phyloP scores from a whole-genome alignment of 92 coral and sea anemone genomes.

The Metridium senile region DNA sequence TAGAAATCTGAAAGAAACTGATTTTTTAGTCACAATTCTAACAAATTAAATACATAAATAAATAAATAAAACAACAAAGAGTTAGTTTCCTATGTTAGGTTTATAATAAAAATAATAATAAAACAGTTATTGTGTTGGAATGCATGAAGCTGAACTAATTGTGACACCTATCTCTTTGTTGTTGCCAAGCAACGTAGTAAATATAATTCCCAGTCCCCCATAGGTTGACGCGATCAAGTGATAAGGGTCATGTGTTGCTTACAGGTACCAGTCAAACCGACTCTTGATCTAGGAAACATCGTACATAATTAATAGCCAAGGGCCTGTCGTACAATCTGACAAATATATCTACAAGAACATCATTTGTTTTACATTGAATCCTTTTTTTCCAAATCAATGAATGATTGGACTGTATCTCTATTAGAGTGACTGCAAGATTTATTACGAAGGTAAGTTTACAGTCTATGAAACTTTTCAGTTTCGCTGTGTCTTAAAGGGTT shows the following conservation, averaged over 20 bases:
- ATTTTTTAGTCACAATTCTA: too few species aligned
- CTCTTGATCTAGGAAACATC: constrained; percentile 1
- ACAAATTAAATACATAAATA: too few species aligned
- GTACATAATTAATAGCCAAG: not conserved
- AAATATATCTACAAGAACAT: not conserved
- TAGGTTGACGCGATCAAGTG: not conserved
- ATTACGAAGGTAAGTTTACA: not conserved
- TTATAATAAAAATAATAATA: too few species aligned
- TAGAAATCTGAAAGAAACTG: too few species aligned
- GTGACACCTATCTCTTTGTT: too few species aligned
- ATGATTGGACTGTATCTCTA: not conserved
- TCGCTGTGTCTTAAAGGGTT: not conserved
- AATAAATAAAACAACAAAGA: too few species aligned
- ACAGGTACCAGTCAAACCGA: not conserved
- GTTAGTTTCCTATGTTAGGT: too few species aligned
- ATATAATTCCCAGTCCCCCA: not conserved
- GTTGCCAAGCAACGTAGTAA: not conserved
- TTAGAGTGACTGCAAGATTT: not conserved
- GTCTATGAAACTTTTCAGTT: not conserved
- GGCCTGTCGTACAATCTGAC: not conserved
- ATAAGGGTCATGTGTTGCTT: not conserved
- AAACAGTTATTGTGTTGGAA: too few species aligned
- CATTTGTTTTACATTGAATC: not conserved
- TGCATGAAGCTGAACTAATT: too few species aligned
- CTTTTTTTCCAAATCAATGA: not conserved